phyloP scores from a whole-genome alignment of 2,797 vertebrate genomes.

The Phataginus tetradactyla region DNA sequence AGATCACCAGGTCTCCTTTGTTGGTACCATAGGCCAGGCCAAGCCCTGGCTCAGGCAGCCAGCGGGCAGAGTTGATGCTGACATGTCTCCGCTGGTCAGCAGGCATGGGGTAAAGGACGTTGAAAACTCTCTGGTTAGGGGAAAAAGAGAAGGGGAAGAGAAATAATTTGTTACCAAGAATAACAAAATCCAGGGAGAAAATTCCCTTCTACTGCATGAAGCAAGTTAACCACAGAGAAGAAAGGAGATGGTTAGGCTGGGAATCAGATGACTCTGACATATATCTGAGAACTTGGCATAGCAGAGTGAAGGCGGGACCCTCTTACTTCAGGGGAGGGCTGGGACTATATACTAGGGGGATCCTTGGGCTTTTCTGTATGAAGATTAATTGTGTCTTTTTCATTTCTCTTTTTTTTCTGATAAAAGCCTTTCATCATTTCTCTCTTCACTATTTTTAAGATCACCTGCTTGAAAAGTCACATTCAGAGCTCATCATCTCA shows the following conservation, averaged over 20 bases:
- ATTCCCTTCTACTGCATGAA: neutral
- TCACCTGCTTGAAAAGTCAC: neutral
- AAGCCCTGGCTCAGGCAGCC: slow-evolving; percentile 97
- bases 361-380: neutral
- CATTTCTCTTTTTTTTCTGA: neutral
- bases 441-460: neutral
- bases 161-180: slow-evolving; percentile 73
- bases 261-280: neutral
- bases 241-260: neutral
- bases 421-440: neutral
- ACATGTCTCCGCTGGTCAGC: slow-evolving; percentile 98
- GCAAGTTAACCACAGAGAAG: neutral
- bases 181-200: slow-evolving; percentile 65
- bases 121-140: slow-evolving; percentile 94
- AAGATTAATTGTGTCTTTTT: slow-evolving; percentile 3
- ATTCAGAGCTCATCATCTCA: neutral
- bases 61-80: slow-evolving; percentile 99
- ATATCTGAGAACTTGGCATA: neutral
- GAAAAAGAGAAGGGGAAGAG: slow-evolving; percentile 50
- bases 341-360: neutral
- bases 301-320: neutral
- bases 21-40: slow-evolving; percentile 99
- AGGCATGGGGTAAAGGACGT: slow-evolving; percentile 98
- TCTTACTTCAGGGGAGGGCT: neutral
- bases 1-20: slow-evolving; percentile 99